These are phyloP conservation scores for Celastrina argiolus DNA, from an alignment of 2,888 invertebrate species.

Conservation along the genomic window DNA sequence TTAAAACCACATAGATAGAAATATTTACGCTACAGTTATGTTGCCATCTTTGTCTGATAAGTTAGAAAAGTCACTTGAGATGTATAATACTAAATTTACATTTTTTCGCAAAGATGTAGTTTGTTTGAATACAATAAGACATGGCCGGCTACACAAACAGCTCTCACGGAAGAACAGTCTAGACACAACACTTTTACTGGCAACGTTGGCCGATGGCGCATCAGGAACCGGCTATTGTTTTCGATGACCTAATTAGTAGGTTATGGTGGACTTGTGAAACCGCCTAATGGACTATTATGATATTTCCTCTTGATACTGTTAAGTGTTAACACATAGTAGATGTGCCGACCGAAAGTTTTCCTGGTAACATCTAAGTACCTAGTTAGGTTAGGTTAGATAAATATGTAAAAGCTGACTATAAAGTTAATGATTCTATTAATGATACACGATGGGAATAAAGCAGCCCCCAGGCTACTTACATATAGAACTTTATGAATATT, in stretches of 20 bases:
- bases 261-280: background rate
- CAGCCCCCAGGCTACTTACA: too few species aligned
- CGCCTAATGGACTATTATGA: background rate
- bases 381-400: background rate
- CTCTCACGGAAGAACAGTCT: conserved; percentile 12
- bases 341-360: conserved; percentile 4
- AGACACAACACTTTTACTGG: background rate
- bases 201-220: background rate
- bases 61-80: too few species aligned
- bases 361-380: background rate
- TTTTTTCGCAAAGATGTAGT: background rate
- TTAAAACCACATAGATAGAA: too few species aligned
- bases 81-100: too few species aligned
- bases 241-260: conserved; percentile 6
- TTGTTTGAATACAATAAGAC: background rate
- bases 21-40: too few species aligned
- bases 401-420: background rate
- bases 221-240: conserved; percentile 14
- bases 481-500: too few species aligned
- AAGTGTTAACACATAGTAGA: background rate
- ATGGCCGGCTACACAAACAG: background rate
- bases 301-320: background rate
- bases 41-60: too few species aligned
- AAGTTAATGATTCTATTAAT: background rate
- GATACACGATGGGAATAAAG: too few species aligned